These are phyloP conservation scores for Bungarus multicinctus DNA, from an alignment of 2,113 vertebrate species.

Conservation along the genomic window DNA sequence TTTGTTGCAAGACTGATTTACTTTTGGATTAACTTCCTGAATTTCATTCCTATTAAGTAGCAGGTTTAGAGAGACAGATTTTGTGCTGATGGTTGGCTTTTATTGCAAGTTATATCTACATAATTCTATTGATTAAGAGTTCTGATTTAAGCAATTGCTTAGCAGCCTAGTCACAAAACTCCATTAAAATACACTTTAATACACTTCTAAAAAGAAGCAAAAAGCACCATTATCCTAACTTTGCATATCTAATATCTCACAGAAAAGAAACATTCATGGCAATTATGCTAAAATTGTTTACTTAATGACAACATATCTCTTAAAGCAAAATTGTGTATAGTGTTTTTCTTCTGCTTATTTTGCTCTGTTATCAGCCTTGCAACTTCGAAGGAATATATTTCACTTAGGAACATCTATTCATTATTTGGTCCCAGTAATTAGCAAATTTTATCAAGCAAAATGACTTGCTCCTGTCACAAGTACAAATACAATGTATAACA, in stretches of 20 bases:
- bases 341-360: neutral
- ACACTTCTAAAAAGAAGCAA: neutral
- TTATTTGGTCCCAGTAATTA: slow-evolving; percentile 32
- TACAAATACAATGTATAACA: neutral
- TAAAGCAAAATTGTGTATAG: neutral
- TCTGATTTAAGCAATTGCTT: neutral
- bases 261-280: neutral
- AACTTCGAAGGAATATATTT: slow-evolving; percentile 1
- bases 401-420: slow-evolving; percentile 8
- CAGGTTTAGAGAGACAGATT: neutral
- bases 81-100: neutral
- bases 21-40: slow-evolving; percentile 30
- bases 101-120: neutral
- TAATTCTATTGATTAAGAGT: slow-evolving; percentile 1
- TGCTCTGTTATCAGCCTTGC: neutral
- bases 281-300: neutral
- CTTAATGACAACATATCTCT: neutral
- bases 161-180: neutral
- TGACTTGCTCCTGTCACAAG: slow-evolving; percentile 18
- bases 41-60: slow-evolving; percentile 26
- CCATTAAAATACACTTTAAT: slow-evolving; percentile 3
- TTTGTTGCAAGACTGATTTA: slow-evolving; percentile 17
- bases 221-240: neutral
- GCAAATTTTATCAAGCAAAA: slow-evolving; percentile 11
- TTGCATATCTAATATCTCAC: neutral